phyloP scores from a whole-genome alignment of 2,113 vertebrate genomes.

The Progne subis region DNA sequence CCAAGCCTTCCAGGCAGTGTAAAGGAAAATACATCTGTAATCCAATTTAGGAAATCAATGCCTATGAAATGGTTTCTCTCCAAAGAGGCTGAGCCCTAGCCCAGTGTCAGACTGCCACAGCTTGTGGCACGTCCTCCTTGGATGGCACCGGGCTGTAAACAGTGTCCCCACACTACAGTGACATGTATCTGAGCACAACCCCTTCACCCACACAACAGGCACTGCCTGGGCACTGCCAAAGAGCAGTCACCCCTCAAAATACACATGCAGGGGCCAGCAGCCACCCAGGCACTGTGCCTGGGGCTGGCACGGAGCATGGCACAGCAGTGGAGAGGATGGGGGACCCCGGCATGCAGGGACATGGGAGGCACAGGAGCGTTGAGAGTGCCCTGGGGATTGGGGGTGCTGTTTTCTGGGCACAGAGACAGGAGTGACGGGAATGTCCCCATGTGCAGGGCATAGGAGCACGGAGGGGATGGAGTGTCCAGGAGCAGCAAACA shows the following conservation, averaged over 20 bases:
- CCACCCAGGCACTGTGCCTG: background rate
- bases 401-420: fast-evolving
- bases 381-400: fast-evolving
- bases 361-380: fast-evolving
- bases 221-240: background rate
- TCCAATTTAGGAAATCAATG: background rate
- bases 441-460: fast-evolving
- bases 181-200: fast-evolving
- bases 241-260: background rate
- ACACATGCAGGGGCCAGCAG: background rate
- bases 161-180: fast-evolving
- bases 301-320: background rate
- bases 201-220: fast-evolving
- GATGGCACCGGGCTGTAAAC: background rate
- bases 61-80: background rate
- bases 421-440: fast-evolving
- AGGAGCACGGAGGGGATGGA: too few relatives aligned
- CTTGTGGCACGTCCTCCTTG: fast-evolving
- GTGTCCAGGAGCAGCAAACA: too few relatives aligned
- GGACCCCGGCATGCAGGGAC: background rate
- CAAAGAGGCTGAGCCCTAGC: background rate
- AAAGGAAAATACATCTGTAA: background rate
- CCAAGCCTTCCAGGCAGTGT: background rate
- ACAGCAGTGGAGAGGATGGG: background rate
- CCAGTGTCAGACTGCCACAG: background rate